Percentiles rank a stretch among this genome's conserved stretches.
Conservation (phyloP, 2,888 invertebrate genomes). For the Lasioglossum pauxillum region DNA sequence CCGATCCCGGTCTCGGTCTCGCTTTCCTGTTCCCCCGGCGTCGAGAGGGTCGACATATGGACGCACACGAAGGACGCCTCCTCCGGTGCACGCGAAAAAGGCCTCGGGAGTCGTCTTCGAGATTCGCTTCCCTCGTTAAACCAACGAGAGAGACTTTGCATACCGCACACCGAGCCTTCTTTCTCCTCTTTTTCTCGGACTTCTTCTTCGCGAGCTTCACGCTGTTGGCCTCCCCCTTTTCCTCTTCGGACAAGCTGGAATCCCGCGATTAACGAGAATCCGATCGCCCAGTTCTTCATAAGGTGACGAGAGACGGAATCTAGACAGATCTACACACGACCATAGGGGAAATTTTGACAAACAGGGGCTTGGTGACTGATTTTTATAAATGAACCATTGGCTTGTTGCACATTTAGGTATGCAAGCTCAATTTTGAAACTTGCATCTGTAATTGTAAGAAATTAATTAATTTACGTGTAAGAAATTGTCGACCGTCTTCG, state of each 20-base stretch:
- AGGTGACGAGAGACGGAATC: not conserved
- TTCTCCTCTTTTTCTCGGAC: slow-evolving; percentile 56
- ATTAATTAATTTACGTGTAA: no score
- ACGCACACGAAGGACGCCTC: slow-evolving; percentile 65
- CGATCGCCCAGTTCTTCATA: not conserved
- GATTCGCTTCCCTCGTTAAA: slow-evolving; percentile 85
- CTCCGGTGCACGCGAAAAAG: slow-evolving; percentile 69
- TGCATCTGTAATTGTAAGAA: no score
- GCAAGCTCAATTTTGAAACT: no score
- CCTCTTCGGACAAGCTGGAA: not conserved
- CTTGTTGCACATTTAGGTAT: not conserved
- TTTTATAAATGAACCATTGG: not conserved
- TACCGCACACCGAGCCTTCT: slow-evolving; percentile 68
- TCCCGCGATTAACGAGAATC: slow-evolving; percentile 33
- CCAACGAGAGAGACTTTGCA: slow-evolving; percentile 82
- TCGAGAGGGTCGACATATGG: slow-evolving; percentile 63
- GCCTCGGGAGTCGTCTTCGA: slow-evolving; percentile 78
- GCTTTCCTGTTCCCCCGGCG: slow-evolving; percentile 15
- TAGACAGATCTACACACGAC: not conserved
- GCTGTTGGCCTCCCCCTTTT: not conserved
- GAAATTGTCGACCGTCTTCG: not conserved
- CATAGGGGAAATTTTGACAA: not conserved
- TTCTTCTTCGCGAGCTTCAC: slow-evolving; percentile 43
- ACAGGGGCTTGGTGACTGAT: not conserved
- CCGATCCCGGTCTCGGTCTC: not conserved